Evolutionary conservation across 1,140 invertebrate species (phyloP).

Genomic region (Charaxes varanes): DNA sequence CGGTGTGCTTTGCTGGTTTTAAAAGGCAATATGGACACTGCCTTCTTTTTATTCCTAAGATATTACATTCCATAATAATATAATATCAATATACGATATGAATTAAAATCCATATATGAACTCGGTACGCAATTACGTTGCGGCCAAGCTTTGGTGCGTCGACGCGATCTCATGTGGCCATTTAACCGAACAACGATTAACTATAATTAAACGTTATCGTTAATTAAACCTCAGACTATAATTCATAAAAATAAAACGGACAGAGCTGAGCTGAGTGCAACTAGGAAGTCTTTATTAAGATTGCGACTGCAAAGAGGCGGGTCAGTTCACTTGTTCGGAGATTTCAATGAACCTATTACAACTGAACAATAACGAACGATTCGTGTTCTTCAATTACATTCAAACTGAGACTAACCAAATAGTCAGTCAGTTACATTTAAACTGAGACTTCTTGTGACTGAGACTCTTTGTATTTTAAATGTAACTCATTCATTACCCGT

Average conservation of each 20-base stretch:
- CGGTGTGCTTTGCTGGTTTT: too few species aligned
- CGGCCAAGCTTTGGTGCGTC: slow-evolving; percentile 17
- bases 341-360: slow-evolving; percentile 67
- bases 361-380: slow-evolving; percentile 19
- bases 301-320: slow-evolving; percentile 67
- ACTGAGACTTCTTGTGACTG: too few species aligned
- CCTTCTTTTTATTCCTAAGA: too few species aligned
- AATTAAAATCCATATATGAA: too few species aligned
- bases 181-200: slow-evolving; percentile 46
- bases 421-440: too few species aligned
- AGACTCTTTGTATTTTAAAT: too few species aligned
- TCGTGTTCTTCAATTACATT: too few species aligned
- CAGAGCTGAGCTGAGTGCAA: slow-evolving; percentile 37
- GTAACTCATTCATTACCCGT: too few species aligned
- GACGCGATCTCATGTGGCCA: slow-evolving; percentile 31
- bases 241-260: slow-evolving; percentile 58
- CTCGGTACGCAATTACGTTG: slow-evolving; percentile 41
- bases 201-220: slow-evolving; percentile 65
- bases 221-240: slow-evolving; percentile 51
- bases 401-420: too few species aligned
- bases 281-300: slow-evolving; percentile 72
- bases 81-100: too few species aligned
- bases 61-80: too few species aligned
- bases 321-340: slow-evolving; percentile 46
- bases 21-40: too few species aligned